A percentile compares a stretch with the other conserved stretches of the same genome.
These are phyloP conservation scores for Microtus obscurus DNA, from an alignment of 2,797 vertebrate genomes.

Conservation along the genomic window DNA sequence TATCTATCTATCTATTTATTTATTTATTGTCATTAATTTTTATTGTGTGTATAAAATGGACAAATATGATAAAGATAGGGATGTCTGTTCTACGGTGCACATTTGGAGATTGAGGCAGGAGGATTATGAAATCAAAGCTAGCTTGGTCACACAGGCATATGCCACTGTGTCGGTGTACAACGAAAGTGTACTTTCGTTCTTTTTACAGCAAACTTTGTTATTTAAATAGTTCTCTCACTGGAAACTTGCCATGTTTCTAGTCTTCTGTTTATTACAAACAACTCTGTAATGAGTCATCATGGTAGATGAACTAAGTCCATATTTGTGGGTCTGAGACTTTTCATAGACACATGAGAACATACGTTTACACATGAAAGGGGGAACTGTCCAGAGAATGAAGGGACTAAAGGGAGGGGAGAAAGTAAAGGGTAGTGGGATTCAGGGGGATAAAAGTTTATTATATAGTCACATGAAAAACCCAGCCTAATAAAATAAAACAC, in stretches of 20 bases:
- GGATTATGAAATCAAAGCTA: neutral
- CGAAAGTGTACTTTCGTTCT: neutral
- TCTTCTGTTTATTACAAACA: slow-evolving; percentile 53
- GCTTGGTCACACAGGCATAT: neutral
- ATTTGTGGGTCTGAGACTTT: neutral
- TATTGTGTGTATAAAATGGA: neutral
- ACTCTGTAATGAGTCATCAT: neutral
- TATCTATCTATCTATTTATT: neutral
- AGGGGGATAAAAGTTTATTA: neutral
- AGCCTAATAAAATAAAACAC: neutral
- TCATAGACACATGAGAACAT: neutral
- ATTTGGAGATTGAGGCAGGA: neutral
- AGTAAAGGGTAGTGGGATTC: no score
- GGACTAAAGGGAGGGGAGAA: neutral
- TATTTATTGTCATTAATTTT: neutral
- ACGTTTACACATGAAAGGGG: neutral
- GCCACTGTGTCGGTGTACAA: neutral
- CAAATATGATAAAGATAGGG: neutral
- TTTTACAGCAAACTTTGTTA: neutral
- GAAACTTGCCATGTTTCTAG: slow-evolving; percentile 17
- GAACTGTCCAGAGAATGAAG: neutral
- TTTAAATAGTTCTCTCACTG: slow-evolving; percentile 26
- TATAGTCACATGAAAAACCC: neutral
- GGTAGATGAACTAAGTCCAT: neutral
- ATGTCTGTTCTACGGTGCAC: neutral